Base-by-base conservation (phyloP, 2,113 vertebrate species). In the Myiagra hebetior region DNA sequence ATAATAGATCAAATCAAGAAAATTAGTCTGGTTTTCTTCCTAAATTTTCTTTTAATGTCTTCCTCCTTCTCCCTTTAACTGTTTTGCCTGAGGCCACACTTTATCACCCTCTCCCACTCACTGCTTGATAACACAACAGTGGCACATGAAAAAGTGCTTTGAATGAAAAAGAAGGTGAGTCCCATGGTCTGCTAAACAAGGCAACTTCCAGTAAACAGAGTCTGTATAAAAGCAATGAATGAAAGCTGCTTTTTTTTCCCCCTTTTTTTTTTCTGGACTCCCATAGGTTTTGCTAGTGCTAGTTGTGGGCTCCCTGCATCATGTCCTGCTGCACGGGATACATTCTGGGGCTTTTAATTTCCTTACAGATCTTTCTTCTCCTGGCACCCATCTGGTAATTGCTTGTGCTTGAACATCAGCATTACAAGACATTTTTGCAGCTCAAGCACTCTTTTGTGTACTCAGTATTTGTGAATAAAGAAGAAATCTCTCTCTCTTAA, bases 21-120 rank as follows among this genome's bases (percentile, higher is more conserved):
- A 87, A 93, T 35, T 27, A 35, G 22, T 12, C 31, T 53, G 73
- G 8, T 57, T 93, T 95, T 89, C 70, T 83, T 79, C 31, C 24
- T 85, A 56, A 49, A 53, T 49, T 90, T 91, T 78, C 31, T 79
- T 85, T 39, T 39, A 73, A 56, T 41, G 7, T 65, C 13, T 30
- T 74, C 20, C 14, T 72, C 30, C 28, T 87, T 63, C 56, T 93
- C 23, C 15, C 15, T 82, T 75, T 72, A 72, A 47, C 76, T 85
- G 9, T 62, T 89, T 84, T 78, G 65, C 81, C 59, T 31, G 42
- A 72, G 74, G 59, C 74, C 4, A 6, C 27, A 16, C 13, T 60
- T 83, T 28, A 75, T 65, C 67, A 65, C 28, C 31, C 62, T 47
- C 62, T 75, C 56, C 69, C 57, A 24, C 30, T 69, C 67, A 24